A percentile compares a stretch with the other conserved stretches of the same genome.
Evolutionary conservation across 2,888 invertebrate species (phyloP).

Genomic region (Tetranychus truncatus): DNA sequence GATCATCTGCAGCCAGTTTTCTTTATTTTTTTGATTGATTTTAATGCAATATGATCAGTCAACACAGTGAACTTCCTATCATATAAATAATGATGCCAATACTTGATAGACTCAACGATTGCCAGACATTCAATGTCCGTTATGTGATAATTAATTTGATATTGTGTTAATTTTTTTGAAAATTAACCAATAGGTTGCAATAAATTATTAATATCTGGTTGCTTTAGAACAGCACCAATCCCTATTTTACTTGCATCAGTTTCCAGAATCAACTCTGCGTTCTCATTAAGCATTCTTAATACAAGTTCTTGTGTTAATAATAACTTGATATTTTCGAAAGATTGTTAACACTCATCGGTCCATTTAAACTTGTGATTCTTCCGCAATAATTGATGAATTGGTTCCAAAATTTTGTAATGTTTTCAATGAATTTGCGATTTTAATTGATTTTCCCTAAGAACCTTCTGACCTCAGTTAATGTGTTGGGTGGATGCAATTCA

Average conservation of each 20-base stretch:
- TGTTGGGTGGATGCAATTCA: constrained; percentile 14
- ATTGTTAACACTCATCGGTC: constrained; percentile 7
- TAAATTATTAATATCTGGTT: no score
- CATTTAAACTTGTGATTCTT: constrained; percentile 14
- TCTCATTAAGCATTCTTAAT: constrained; percentile 12
- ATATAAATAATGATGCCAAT: constrained; percentile 18
- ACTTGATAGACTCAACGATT: constrained; percentile 10
- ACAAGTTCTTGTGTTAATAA: constrained; percentile 12
- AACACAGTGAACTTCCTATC: neutral
- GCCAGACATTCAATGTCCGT: constrained; percentile 13
- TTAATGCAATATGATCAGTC: constrained; percentile 14
- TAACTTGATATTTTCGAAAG: constrained; percentile 19
- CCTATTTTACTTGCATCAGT: constrained; percentile 8
- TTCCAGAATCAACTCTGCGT: neutral
- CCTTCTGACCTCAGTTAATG: neutral
- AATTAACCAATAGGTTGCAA: no score
- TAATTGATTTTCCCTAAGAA: constrained; percentile 23
- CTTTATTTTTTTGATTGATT: neutral
- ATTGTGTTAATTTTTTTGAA: neutral
- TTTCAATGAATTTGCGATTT: constrained; percentile 24
- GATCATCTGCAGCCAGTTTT: neutral
- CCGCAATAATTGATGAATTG: constrained; percentile 11
- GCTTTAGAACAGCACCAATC: no score
- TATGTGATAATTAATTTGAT: constrained; percentile 10
- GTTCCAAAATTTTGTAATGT: constrained; percentile 11